These are phyloP conservation scores for Anser cygnoides DNA, from an alignment of 2,113 vertebrate species.

Conservation along the genomic window DNA sequence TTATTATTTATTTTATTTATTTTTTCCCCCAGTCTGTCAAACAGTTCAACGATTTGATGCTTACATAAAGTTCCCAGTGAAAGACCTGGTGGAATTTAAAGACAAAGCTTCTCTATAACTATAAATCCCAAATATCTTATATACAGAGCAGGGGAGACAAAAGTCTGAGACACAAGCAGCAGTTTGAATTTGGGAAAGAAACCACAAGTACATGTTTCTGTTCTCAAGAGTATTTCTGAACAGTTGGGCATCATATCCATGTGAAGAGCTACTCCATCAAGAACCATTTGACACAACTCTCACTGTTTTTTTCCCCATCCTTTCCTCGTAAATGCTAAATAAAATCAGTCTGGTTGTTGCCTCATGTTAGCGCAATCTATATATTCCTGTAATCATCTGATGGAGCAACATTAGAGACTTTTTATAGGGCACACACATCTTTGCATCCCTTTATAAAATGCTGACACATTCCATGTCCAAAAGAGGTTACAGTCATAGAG, in stretches of 20 bases:
- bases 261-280: neutral
- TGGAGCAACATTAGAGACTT: conserved; percentile 15
- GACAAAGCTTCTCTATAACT: neutral
- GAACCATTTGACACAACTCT: neutral
- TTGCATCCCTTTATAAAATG: conserved; percentile 40
- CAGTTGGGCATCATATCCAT: neutral
- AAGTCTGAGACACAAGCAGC: neutral
- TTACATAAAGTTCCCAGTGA: conserved; percentile 4
- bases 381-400: conserved; percentile 41
- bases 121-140: neutral
- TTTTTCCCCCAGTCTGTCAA: conserved; percentile 16
- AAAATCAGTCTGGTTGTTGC: neutral
- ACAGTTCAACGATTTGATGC: conserved; percentile 16
- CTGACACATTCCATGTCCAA: conserved; percentile 24
- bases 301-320: neutral
- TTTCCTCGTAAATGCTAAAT: neutral
- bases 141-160: neutral
- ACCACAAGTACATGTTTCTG: neutral
- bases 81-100: conserved; percentile 7
- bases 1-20: neutral
- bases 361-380: neutral
- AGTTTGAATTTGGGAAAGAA: neutral
- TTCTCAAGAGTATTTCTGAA: neutral
- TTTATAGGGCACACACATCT: neutral
- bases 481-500: conserved; percentile 28